Conservation (phyloP, 2,113 vertebrate species). For the Petromus typicus region DNA sequence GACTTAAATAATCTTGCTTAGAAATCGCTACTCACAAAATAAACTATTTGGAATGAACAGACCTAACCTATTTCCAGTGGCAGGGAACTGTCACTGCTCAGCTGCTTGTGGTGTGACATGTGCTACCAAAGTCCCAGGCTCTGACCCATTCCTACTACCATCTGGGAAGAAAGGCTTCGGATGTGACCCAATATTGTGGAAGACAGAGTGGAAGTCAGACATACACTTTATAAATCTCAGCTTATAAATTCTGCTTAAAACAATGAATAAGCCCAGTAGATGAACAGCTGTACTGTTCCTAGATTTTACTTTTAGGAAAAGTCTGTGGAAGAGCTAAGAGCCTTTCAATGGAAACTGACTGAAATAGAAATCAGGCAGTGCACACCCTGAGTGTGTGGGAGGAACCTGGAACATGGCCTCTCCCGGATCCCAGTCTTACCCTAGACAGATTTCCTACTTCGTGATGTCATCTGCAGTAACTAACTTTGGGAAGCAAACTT, state of each 20-base stretch:
- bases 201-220: conserved; percentile 45
- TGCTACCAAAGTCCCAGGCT: not conserved
- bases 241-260: conserved; percentile 50
- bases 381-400: too few relatives aligned
- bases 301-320: conserved; percentile 38
- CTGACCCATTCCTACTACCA: not conserved
- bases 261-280: not conserved
- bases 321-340: not conserved
- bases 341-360: not conserved
- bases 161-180: not conserved
- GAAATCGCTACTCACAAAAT: not conserved
- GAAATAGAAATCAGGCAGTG: not conserved
- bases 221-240: not conserved
- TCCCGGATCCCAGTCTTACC: not conserved
- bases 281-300: not conserved
- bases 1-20: not conserved
- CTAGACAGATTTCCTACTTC: not conserved
- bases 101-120: not conserved
- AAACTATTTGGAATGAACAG: not conserved
- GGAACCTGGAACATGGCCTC: not conserved
- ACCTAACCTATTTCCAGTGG: not conserved
- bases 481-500: not conserved
- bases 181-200: not conserved
- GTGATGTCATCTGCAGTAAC: not conserved
- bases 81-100: not conserved